A percentile compares a stretch with the other conserved stretches of the same genome.
phyloP scores from a whole-genome alignment of 2,888 invertebrate genomes.

The Villa cingulata region DNA sequence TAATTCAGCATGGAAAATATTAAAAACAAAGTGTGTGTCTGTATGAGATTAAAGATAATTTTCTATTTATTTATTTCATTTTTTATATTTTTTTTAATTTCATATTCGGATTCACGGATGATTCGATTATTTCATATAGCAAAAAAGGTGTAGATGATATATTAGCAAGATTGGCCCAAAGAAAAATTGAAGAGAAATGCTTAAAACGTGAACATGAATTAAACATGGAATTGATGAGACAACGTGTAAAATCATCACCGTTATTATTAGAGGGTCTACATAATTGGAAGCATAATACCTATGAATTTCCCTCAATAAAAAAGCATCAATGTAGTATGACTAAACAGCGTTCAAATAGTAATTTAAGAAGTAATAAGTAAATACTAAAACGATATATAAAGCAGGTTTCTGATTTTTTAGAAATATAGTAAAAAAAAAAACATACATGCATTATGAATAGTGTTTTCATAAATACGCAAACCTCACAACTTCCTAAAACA shows the following conservation, averaged over 20 bases:
- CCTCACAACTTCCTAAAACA: too few species aligned
- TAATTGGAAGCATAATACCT: not conserved
- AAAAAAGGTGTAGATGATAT: constrained; percentile 31
- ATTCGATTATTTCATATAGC: too few species aligned
- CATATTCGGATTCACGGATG: too few species aligned
- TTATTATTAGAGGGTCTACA: constrained; percentile 27
- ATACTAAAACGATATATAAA: too few species aligned
- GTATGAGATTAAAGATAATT: too few species aligned
- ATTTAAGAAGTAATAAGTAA: not conserved
- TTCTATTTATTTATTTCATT: too few species aligned
- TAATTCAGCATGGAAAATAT: not conserved
- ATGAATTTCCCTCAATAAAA: not conserved
- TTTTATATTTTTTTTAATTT: not conserved
- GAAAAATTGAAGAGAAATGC: constrained; percentile 9
- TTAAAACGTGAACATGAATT: constrained; percentile 24
- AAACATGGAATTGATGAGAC: constrained; percentile 34
- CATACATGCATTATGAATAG: too few species aligned
- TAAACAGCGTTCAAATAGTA: not conserved
- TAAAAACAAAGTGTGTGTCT: not conserved
- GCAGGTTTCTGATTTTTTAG: too few species aligned
- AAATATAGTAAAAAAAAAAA: too few species aligned
- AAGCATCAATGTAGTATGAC: not conserved
- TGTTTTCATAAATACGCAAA: too few species aligned
- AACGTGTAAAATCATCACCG: constrained; percentile 33
- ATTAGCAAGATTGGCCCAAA: constrained; percentile 29